phyloP scores from a whole-genome alignment of 2,113 vertebrate genomes.

The Eudyptes chrysolophus region DNA sequence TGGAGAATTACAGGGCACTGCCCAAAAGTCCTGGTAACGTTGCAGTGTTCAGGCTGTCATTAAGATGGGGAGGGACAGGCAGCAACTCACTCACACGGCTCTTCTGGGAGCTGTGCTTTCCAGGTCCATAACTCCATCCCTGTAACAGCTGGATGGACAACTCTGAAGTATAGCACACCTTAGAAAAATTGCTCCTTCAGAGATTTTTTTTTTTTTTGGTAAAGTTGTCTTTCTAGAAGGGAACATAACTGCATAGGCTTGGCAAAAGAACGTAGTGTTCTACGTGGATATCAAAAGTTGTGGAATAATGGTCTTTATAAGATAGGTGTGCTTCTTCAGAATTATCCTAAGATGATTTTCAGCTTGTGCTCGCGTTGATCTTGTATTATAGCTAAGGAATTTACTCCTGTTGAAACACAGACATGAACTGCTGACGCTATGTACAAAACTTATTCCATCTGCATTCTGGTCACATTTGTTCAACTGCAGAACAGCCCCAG shows the following conservation, averaged over 20 bases:
- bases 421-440: neutral
- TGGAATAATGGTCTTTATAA: neutral
- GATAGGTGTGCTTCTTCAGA: neutral
- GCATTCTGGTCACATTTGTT: neutral
- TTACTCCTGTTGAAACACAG: neutral
- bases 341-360: neutral
- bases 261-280: neutral
- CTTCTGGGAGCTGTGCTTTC: neutral
- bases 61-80: neutral
- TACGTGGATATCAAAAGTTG: neutral
- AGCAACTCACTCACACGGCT: neutral
- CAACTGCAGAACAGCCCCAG: neutral
- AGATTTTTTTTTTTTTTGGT: neutral
- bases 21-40: neutral
- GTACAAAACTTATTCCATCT: neutral
- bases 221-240: neutral
- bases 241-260: neutral
- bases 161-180: neutral
- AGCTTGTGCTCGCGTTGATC: neutral
- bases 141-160: neutral
- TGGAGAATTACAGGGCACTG: neutral
- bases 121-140: neutral
- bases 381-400: neutral
- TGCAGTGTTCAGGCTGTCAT: accelerated
- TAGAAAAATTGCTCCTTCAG: neutral